Base-by-base conservation (phyloP, 2,888 invertebrate species). In the Dinocampus coccinellae region DNA sequence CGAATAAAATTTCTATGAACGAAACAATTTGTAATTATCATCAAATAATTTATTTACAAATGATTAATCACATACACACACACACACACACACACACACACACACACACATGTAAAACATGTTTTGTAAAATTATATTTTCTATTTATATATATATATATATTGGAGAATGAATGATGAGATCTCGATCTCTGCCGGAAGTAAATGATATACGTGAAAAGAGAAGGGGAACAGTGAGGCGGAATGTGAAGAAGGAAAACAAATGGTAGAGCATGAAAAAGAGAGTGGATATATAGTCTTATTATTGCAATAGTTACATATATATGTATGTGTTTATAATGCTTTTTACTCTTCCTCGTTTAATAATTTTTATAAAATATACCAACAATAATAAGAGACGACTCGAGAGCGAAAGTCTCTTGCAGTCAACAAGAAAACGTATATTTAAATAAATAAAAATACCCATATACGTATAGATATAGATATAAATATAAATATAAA, bases 111-210 rank as follows among this genome's bases (percentile, higher is more conserved):
- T n/a, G n/a, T n/a, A 24, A 47, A 58, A 34, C 47, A 47, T 33
- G 64, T 66, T 69, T 69, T 61, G 61, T 36, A 61, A 62, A 61
- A 69, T 69, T 34, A 26, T 62, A 39, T 66, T 69, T 61, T 60
- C 60, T 53, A 53, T 47, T 36, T 47, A 47, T 47, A 29, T n/a
- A n/a, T n/a, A n/a, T n/a, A n/a, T n/a, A n/a, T n/a, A 29, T 47
- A 47, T 47, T 47, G 16, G 47, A 47, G 36, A 69, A 69, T 69
- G 61, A 69, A 69, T 69, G 69, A 69, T 69, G 69, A 69, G 69
- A 69, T 69, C 69, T 61, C 69, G 69, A 69, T 53, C 69, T 69
- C 34, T 69, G 69, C 53, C 69, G 69, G 69, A 69, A 69, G 69
- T 69, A 34, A 47, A 47, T 47, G 47, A 47, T 60, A 29, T 60